phyloP scores from a whole-genome alignment of 2,797 vertebrate species.

The Lates japonicus region DNA sequence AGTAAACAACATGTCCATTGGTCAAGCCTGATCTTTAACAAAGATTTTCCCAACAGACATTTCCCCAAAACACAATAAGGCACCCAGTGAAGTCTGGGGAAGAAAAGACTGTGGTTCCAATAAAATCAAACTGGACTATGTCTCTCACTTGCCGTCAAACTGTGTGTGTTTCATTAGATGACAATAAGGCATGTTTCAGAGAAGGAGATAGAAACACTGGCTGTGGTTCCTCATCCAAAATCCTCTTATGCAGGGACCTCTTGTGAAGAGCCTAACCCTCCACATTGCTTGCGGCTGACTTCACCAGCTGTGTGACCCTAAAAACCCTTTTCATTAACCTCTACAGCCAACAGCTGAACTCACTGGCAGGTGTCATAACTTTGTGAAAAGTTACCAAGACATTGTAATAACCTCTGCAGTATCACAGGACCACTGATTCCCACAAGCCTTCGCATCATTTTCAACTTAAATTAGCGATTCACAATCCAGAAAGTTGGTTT shows the following conservation, averaged over 20 bases:
- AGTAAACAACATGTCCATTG: not conserved
- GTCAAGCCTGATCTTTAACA: not conserved
- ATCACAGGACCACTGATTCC: no score
- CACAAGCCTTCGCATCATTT: not conserved
- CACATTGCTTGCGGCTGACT: conserved; percentile 36
- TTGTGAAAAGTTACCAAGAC: conserved; percentile 26
- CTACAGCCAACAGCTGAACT: conserved; percentile 54
- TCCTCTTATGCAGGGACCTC: conserved; percentile 10
- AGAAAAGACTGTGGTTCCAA: not conserved
- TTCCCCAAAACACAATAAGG: conserved; percentile 4
- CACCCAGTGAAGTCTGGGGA: not conserved
- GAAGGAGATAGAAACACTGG: conserved; percentile 15
- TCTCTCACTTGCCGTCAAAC: not conserved
- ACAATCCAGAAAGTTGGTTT: not conserved
- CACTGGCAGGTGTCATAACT: conserved; percentile 69
- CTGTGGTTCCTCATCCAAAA: not conserved
- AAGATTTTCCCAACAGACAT: not conserved
- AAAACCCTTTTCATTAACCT: conserved; percentile 52
- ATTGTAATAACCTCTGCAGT: conserved; percentile 9
- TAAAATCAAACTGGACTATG: not conserved
- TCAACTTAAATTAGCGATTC: not conserved
- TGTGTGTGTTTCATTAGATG: conserved; percentile 3
- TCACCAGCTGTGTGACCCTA: conserved; percentile 68
- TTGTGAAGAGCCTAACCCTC: conserved; percentile 7
- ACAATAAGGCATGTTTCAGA: not conserved